A percentile compares a stretch with the other conserved stretches of the same genome.
These are phyloP conservation scores for Cetonia aurata DNA, from an alignment of 2,888 invertebrate genomes.

Conservation along the genomic window DNA sequence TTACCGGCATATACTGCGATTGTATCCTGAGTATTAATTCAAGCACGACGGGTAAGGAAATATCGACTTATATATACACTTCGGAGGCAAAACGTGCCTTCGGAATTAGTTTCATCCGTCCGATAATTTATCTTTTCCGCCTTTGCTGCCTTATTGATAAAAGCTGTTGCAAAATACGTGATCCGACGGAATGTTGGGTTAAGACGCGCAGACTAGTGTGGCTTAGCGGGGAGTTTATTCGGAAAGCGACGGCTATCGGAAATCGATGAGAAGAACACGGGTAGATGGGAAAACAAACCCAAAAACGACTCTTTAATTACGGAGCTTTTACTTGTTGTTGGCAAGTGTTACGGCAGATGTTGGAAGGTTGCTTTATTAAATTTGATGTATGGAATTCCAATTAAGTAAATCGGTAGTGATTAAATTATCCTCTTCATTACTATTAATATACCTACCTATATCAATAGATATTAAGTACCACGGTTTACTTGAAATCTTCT, in stretches of 20 bases:
- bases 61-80: too few relatives aligned
- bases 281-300: background rate
- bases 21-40: too few relatives aligned
- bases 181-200: background rate
- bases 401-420: too few relatives aligned
- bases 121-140: slow-evolving; percentile 13
- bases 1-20: too few relatives aligned
- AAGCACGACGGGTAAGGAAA: too few relatives aligned
- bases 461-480: too few relatives aligned
- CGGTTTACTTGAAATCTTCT: too few relatives aligned
- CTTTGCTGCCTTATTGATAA: slow-evolving; percentile 5
- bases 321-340: slow-evolving; percentile 7
- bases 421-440: too few relatives aligned
- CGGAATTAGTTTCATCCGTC: background rate
- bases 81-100: background rate
- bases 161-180: slow-evolving; percentile 17
- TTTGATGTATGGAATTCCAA: background rate
- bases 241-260: slow-evolving; percentile 2
- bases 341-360: background rate
- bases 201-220: background rate
- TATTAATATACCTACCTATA: background rate
- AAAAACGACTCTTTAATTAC: slow-evolving; percentile 10
- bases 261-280: slow-evolving; percentile 5
- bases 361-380: slow-evolving; percentile 6
- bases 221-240: background rate